Base-by-base conservation (phyloP, 2,888 invertebrate genomes). In the Andrena bucephala region DNA sequence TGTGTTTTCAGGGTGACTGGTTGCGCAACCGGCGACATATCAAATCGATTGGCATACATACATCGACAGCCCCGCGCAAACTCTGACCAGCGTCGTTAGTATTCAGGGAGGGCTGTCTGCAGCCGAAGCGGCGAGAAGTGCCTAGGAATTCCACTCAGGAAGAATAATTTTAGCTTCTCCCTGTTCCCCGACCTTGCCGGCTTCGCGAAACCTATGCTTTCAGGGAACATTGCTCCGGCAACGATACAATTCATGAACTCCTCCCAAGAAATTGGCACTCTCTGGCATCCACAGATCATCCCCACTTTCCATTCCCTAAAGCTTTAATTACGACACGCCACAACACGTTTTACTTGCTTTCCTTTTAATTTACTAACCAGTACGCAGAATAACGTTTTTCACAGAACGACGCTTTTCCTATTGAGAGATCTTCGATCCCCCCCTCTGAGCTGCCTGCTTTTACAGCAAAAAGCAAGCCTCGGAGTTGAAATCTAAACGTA, bases 21-120 rank as follows among this genome's bases (percentile, higher is more conserved):
- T 89, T 88, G 78, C 83, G 83, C 84, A 87, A 90, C 71, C 60
- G 29, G 31, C 77, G 77, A 82, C 80, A 82, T 48, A 80, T 81
- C 77, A 85, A 86, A 84, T 86, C 82, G 86, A 90, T 83, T 78
- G 74, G 68, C 69, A 70, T 31, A 69, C 70, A 84, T 87, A 69
- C 74, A 84, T 85, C 77, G 87, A 87, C 83, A 81, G 87, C 71
- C 79, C 66, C 59, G 79, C 62, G 67, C 60, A 68, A 57, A 50
- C 57, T 36, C 42, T 31, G 62, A 33, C 7, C 81, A 65, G 69
- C 62, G 52, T 85, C 66, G 78, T 88, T 78, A 80, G 84, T 85
- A 89, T 89, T 81, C 85, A 81, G 57, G 52, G 52, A 65, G 54
- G 20, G 31, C n/a, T 62, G 79, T 63, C 66, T 66, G 70, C 57